phyloP scores from a whole-genome alignment of 1,140 invertebrate species.

The Leptopilina clavipes region DNA sequence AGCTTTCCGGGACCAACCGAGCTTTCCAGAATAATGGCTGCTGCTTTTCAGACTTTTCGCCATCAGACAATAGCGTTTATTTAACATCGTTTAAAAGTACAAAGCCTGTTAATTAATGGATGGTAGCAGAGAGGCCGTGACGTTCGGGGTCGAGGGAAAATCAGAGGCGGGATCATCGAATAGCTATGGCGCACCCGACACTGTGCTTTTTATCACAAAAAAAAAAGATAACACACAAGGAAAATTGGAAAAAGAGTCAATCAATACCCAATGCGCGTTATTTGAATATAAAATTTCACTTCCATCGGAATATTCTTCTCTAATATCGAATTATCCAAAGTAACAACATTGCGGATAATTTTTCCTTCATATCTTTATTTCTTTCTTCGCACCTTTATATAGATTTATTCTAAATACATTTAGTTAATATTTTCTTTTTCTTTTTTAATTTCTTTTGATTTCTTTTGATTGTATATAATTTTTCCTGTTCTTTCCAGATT shows the following conservation, averaged over 20 bases:
- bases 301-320: not conserved
- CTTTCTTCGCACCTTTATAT: too few species aligned
- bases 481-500: not conserved
- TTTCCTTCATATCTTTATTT: too few species aligned
- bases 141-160: conserved; percentile 45
- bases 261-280: not conserved
- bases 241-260: conserved; percentile 26
- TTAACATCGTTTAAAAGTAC: conserved; percentile 76
- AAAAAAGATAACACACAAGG: not conserved
- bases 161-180: conserved; percentile 45
- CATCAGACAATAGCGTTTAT: conserved; percentile 73
- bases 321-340: too few species aligned
- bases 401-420: too few species aligned
- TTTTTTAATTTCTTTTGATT: too few species aligned
- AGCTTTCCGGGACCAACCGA: conserved; percentile 62
- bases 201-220: conserved; percentile 26
- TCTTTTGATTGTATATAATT: not conserved
- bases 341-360: too few species aligned
- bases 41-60: conserved; percentile 71
- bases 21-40: conserved; percentile 70
- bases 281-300: conserved; percentile 13
- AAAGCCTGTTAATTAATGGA: conserved; percentile 75
- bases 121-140: conserved; percentile 49
- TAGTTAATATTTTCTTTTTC: too few species aligned
- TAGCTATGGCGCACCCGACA: conserved; percentile 39